Evolutionary conservation across 2,113 vertebrate species (phyloP).

Genomic region (Pimephales promelas): DNA sequence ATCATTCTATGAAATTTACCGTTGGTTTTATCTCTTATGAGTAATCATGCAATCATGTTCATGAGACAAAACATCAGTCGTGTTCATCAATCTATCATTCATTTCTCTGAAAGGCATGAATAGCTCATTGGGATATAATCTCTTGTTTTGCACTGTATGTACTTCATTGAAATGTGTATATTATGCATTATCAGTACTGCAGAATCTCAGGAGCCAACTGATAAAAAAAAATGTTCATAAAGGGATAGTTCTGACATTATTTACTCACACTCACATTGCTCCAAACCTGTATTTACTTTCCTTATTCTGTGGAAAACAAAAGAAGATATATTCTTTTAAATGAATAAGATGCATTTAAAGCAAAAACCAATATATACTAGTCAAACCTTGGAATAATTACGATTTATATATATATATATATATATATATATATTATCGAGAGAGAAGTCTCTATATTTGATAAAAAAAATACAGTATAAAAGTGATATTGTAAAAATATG

Average conservation of each 20-base stretch:
- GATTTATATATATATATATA: too few species aligned
- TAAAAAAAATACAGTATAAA: background rate
- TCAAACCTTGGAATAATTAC: background rate
- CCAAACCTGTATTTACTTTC: background rate
- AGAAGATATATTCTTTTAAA: background rate
- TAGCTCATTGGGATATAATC: background rate
- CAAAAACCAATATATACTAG: background rate
- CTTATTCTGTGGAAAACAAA: background rate
- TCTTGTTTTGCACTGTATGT: background rate
- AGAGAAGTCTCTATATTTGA: background rate
- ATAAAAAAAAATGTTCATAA: background rate
- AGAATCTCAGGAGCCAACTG: background rate
- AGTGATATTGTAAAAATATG: background rate
- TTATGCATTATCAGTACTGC: background rate
- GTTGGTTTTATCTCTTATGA: background rate
- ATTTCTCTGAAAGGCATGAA: background rate
- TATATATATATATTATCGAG: background rate
- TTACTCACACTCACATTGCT: background rate
- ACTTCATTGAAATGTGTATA: background rate
- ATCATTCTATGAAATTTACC: background rate
- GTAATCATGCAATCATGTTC: background rate
- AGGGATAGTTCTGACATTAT: background rate
- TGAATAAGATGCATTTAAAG: background rate
- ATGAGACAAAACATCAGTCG: background rate
- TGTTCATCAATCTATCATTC: background rate